A percentile compares a stretch with the other conserved stretches of the same genome.
Evolutionary conservation across 2,888 invertebrate species (phyloP).

Genomic region (Parnassius smintheus): DNA sequence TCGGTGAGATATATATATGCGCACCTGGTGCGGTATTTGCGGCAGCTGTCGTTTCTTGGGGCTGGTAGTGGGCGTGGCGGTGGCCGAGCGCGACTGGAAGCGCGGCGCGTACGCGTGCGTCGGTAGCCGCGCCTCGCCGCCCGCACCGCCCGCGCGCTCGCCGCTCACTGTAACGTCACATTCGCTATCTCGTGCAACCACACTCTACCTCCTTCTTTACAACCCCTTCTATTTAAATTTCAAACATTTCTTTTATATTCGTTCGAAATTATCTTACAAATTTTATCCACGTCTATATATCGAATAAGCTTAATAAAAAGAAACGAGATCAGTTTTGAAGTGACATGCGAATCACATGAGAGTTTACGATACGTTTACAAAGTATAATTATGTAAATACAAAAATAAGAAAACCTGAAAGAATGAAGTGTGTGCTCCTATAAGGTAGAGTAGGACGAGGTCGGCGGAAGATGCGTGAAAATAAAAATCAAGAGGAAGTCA

Average conservation of each 20-base stretch:
- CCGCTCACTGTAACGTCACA: slow-evolving; percentile 38
- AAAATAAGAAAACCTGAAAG: not conserved
- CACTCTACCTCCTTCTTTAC: slow-evolving; percentile 8
- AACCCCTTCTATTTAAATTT: not conserved
- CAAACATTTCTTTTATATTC: not conserved
- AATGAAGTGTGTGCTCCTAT: slow-evolving; percentile 67
- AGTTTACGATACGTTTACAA: slow-evolving; percentile 37
- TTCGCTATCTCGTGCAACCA: slow-evolving; percentile 25
- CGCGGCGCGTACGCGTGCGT: slow-evolving; percentile 83
- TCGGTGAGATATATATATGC: not conserved
- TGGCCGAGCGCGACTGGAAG: slow-evolving; percentile 92
- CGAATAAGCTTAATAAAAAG: slow-evolving; percentile 41
- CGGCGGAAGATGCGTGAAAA: slow-evolving; percentile 71
- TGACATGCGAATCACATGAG: slow-evolving; percentile 42
- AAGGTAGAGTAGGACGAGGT: slow-evolving; percentile 61
- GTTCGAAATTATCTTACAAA: slow-evolving; percentile 11
- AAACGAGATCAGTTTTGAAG: slow-evolving; percentile 36
- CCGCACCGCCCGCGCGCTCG: slow-evolving; percentile 32
- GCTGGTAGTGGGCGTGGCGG: slow-evolving; percentile 96
- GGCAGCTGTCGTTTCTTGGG: slow-evolving; percentile 98
- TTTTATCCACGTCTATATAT: slow-evolving; percentile 22
- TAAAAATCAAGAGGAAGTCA: slow-evolving; percentile 70
- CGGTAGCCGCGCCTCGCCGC: slow-evolving; percentile 60
- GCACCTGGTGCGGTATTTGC: slow-evolving; percentile 88
- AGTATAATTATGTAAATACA: not conserved